These are phyloP conservation scores for Fratercula arctica DNA, from an alignment of 2,797 vertebrate genomes.

Conservation along the genomic window DNA sequence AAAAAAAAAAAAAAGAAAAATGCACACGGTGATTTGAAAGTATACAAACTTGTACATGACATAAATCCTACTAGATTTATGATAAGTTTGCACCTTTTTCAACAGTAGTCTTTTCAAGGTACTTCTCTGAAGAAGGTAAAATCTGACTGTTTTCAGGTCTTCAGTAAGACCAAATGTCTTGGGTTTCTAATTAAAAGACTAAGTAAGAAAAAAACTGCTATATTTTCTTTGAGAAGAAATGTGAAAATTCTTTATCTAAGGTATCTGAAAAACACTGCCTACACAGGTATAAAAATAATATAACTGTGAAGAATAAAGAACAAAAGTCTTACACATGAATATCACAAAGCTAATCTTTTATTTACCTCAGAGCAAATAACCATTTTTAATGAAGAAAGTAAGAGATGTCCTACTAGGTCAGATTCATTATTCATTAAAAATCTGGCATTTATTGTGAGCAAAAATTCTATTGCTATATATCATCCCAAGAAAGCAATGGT, in stretches of 20 bases:
- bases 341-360: neutral
- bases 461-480: neutral
- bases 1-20: constrained; percentile 12
- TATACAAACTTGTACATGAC: neutral
- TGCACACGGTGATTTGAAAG: neutral
- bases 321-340: neutral
- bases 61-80: neutral
- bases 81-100: neutral
- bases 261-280: neutral
- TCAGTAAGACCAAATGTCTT: neutral
- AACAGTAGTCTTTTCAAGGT: neutral
- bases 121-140: neutral
- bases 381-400: neutral
- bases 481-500: neutral
- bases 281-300: neutral
- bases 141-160: neutral
- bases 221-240: neutral
- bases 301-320: neutral
- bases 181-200: neutral
- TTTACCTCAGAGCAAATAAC: neutral
- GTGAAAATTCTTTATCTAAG: neutral
- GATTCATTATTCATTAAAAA: neutral
- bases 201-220: neutral
- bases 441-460: neutral
- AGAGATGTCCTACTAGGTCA: neutral